Percentiles rank a stretch among this genome's conserved stretches.
Conservation (phyloP, 2,888 invertebrate species). For the Cataglyphis albicans region DNA sequence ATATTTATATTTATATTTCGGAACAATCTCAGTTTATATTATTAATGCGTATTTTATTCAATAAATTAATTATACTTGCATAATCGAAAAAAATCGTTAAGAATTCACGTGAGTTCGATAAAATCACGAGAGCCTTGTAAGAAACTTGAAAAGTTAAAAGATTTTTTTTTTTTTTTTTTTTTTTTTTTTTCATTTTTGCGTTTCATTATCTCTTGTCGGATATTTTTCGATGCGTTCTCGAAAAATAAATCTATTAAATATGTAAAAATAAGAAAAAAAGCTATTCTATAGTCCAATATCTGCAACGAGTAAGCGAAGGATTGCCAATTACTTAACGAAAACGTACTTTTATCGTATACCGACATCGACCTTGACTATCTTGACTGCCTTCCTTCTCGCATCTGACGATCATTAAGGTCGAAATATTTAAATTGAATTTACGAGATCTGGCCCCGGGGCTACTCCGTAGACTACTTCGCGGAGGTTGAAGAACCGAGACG, state of each 20-base stretch:
- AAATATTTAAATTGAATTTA: constrained; percentile 85
- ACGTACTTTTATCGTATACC: constrained; percentile 38
- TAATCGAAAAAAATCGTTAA: background rate
- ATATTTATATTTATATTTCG: background rate
- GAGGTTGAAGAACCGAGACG: constrained; percentile 62
- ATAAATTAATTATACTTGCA: background rate
- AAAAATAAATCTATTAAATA: background rate
- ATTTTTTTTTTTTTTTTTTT: too few relatives aligned
- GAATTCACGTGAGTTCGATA: constrained; percentile 5
- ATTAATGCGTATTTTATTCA: background rate
- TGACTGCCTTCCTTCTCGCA: constrained; percentile 56
- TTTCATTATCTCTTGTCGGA: background rate
- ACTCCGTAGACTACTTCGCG: constrained; percentile 57
- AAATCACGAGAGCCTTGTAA: background rate
- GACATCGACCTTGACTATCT: constrained; percentile 66
- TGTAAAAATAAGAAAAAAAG: background rate
- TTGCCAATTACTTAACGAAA: constrained; percentile 37
- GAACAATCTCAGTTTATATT: background rate
- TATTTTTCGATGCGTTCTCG: background rate
- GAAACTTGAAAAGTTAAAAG: constrained; percentile 1
- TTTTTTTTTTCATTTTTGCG: background rate
- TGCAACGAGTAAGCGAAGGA: background rate
- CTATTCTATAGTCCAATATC: background rate
- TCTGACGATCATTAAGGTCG: constrained; percentile 83
- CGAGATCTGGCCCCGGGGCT: constrained; percentile 79